Evolutionary conservation across 2,797 vertebrate genomes (phyloP).

Genomic region (Leucoraja ocellata): DNA sequence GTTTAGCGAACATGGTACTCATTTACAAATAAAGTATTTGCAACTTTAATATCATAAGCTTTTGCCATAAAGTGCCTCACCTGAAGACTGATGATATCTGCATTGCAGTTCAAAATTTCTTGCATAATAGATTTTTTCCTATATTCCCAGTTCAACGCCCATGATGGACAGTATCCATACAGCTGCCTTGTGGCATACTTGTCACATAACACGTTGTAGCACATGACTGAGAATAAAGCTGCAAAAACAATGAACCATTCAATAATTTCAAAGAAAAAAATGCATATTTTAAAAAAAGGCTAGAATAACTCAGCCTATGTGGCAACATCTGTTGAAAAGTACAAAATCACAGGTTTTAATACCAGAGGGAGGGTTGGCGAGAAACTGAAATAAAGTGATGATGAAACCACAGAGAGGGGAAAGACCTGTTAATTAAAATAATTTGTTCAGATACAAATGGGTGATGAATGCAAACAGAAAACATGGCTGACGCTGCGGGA

Average conservation of each 20-base stretch:
- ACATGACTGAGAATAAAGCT: constrained; percentile 98
- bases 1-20: neutral
- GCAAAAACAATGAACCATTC: constrained; percentile 44
- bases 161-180: constrained; percentile 93
- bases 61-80: constrained; percentile 56
- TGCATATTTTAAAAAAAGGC: no score
- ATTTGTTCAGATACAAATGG: no score
- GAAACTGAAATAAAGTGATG: no score
- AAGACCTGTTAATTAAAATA: no score
- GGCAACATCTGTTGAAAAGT: no score
- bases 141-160: constrained; percentile 96
- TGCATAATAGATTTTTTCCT: constrained; percentile 98
- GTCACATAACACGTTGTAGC: constrained; percentile 96
- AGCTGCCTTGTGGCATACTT: constrained; percentile 95
- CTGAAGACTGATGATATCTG: constrained; percentile 96
- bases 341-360: no score
- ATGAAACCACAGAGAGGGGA: no score
- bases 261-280: neutral
- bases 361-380: no score
- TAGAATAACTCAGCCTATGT: no score
- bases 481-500: no score
- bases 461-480: no score
- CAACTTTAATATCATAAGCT: constrained; percentile 14
- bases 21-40: neutral
- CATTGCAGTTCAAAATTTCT: constrained; percentile 87